Evolutionary conservation across 2,113 vertebrate species (phyloP), one percentile per base, ranked within the genome.

Genomic region (Xyliphius kryptos): DNA sequence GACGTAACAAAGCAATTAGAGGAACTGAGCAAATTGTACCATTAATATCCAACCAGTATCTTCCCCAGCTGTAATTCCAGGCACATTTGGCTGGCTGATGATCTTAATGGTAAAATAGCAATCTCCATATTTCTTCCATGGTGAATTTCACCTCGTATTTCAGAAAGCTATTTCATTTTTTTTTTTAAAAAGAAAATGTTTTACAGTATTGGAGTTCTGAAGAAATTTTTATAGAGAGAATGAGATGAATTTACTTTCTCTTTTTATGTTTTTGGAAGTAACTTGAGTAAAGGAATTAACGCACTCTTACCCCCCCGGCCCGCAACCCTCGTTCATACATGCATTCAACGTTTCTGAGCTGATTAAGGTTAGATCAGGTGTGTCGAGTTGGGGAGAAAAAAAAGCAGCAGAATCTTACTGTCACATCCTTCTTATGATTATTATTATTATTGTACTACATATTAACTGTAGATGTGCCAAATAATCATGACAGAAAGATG

Each of bases 391-490:
- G 9, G n/a, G 13, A 15, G 19, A 49, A 17, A 48, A 47, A 20
- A 6, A 41, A 9, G 5, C 13, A 56, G 21, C 17, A n/a, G 59
- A 72, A 54, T 43, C 56, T 56, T 56, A 46, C 53, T 51, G 60
- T 69, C 55, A 46, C 67, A 46, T 32, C 26, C 4, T 32, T 32
- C 26, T 32, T 32, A 32, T 32, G 26, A 47, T 59, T 59, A 47
- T 50, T 37, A 63, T 72, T 67, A 71, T 52, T 71, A 68, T 71
- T 59, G 52, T 74, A 65, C 56, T 57, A 58, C 57, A 62, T 61
- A 73, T 73, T 73, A 83, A 81, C 80, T 47, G 80, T 86, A 74
- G 68, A 75, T 84, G 85, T 86, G 86, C 86, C 83, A 88, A 88
- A 83, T 77, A 47, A 74, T 76, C 74, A 77, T 76, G 77, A 81